Evolutionary conservation across 2,113 vertebrate genomes (phyloP), one percentile per base, ranked within the genome.

Genomic region (Laterallus jamaicensis): DNA sequence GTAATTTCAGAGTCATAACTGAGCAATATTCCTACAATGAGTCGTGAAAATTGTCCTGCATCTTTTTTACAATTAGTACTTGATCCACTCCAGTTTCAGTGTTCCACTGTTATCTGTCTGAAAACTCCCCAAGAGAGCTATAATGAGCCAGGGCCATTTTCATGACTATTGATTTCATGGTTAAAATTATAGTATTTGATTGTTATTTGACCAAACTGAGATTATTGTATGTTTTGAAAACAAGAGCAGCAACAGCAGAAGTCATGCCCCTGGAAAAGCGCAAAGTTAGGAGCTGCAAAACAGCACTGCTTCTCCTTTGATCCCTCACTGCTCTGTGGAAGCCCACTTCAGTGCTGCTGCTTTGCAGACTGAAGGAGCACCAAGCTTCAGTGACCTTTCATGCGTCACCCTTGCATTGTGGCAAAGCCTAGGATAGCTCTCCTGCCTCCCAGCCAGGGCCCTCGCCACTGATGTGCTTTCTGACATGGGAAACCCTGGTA

Each of bases 111-210:
- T 95, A 71, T 69, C 88, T 96, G 1, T 94, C 76, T 69, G 73
- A 92, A 86, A 95, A 93, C 66, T 90, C 76, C 92, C 88, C 74
- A 50, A 89, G 91, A 95, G 86, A 84, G 35, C 86, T 76, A 50
- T 86, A 92, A 92, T 84, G 66, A 96, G 66, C 58, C 69, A 58
- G 58, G 83, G 22, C 70, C 62, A 39, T 87, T 96, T 94, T 95
- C 83, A 66, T 82, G 88, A 32, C 88, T 97, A 95, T 94, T 91
- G 94, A 95, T 97, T 97, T 89, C 54, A 93, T 73, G 32, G 77
- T 92, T 92, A 96, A 97, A 96, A 95, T 95, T 92, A 94, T 85
- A 95, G 89, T 82, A 95, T 95, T 95, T 97, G 91, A 87, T 95
- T 87, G 84, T 87, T 95, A 60, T 91, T 95, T 95, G 83, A 89